These are phyloP conservation scores for Stomatorhinus walkeri DNA, from an alignment of 2,797 vertebrate species.

Conservation along the genomic window DNA sequence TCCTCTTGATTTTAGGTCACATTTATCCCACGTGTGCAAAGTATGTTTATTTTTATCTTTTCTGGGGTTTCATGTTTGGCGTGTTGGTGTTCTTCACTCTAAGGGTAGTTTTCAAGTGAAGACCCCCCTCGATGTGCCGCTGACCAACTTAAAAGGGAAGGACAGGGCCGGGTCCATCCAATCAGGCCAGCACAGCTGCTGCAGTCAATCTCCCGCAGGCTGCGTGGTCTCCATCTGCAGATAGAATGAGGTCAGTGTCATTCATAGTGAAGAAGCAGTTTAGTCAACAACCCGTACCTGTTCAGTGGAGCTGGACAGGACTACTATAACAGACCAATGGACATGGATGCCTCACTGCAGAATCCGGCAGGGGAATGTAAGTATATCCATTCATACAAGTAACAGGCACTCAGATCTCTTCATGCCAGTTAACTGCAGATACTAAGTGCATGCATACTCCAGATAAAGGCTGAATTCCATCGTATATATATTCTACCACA, in stretches of 20 bases:
- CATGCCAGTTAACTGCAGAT: neutral
- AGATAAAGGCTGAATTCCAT: neutral
- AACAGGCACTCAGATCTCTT: neutral
- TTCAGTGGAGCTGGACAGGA: neutral
- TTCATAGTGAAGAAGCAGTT: neutral
- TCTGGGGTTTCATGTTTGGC: neutral
- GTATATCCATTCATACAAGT: neutral
- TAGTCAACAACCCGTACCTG: neutral
- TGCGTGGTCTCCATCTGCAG: neutral
- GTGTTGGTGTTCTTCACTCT: neutral
- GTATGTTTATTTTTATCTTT: neutral
- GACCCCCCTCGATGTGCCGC: neutral
- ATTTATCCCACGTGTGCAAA: neutral
- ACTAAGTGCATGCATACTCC: neutral
- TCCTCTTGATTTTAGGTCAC: neutral
- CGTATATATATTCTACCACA: neutral
- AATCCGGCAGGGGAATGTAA: neutral
- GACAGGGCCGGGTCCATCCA: neutral
- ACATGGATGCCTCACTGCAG: neutral
- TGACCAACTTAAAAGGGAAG: neutral
- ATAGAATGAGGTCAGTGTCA: neutral
- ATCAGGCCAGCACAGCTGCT: neutral
- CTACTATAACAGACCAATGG: neutral
- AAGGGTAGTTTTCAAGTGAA: neutral
- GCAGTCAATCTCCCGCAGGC: neutral